Conservation (phyloP, 2,113 vertebrate genomes). For the western clawed frog (Xenopus tropicalis) region UCB_Xtro_10.0 CM004451.2:88168501-88169000, state of each 20-base stretch:
- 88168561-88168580: conserved; percentile 45
- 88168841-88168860: conserved; percentile 42
- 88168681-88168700: conserved; percentile 87
- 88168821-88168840: conserved; percentile 52
- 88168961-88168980: conserved; percentile 81
- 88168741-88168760: conserved; percentile 65
- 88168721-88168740: conserved; percentile 66
- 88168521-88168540: conserved; percentile 81
- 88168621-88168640: conserved; percentile 64
- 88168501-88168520: conserved; percentile 97
- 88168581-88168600: conserved; percentile 81
- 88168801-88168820: conserved; percentile 63
- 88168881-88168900: conserved; percentile 57
- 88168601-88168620: conserved; percentile 62
- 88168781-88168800: conserved; percentile 77
- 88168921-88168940: conserved; percentile 97
- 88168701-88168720: conserved; percentile 78
- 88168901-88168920: conserved; percentile 72
- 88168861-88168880: conserved; percentile 55
- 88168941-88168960: conserved; percentile 82
- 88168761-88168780: conserved; percentile 75
- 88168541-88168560: conserved; percentile 65
- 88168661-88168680: conserved; percentile 84
- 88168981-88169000: conserved; percentile 92
- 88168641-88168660: conserved; percentile 54